Evolutionary conservation across 2,888 invertebrate species (phyloP).

Genomic region (Bruchidius siliquastri): DNA sequence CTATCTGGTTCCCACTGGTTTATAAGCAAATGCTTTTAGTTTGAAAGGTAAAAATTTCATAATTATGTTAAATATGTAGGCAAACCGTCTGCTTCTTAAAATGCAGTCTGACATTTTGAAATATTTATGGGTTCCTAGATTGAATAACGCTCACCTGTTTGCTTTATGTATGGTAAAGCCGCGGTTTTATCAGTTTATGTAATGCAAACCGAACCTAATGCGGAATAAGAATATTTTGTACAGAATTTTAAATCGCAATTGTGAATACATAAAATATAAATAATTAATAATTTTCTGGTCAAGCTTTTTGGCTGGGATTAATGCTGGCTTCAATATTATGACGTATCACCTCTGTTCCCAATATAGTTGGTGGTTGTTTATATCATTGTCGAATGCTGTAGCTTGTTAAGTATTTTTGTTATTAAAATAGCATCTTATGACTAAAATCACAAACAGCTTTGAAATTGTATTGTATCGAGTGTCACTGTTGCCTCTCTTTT

Average conservation of each 20-base stretch:
- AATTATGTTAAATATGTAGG: neutral
- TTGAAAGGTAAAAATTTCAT: neutral
- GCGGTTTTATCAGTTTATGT: neutral
- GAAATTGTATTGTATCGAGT: too few species aligned
- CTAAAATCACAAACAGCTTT: too few species aligned
- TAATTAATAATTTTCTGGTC: too few species aligned
- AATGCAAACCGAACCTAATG: neutral
- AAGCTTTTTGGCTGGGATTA: too few species aligned
- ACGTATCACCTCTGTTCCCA: too few species aligned
- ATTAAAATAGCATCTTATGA: too few species aligned
- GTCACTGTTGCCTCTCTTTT: too few species aligned
- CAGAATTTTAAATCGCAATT: neutral
- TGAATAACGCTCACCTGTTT: neutral
- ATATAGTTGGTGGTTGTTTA: too few species aligned
- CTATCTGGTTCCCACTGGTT: neutral
- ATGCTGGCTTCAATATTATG: too few species aligned
- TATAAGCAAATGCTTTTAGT: neutral
- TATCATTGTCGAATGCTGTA: too few species aligned
- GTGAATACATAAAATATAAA: too few species aligned
- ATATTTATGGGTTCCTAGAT: neutral
- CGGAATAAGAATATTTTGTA: neutral
- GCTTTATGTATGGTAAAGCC: neutral
- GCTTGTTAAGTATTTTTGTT: too few species aligned
- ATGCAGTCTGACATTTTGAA: neutral
- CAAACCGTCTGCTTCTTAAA: neutral